Base-by-base conservation (phyloP, 2,888 invertebrate genomes). In the Galerucella nymphaeae region DNA sequence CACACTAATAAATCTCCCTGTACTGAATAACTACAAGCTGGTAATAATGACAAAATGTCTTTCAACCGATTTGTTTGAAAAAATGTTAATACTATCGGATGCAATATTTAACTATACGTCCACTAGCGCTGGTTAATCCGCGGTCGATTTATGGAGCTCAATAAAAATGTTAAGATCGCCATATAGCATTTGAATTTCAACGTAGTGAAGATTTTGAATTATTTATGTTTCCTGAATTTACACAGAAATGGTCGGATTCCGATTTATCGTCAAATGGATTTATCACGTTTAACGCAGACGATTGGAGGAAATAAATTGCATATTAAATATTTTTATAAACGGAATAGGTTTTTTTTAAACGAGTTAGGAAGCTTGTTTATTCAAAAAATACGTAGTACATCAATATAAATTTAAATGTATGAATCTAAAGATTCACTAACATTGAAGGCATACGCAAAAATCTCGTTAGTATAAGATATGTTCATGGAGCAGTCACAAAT, bases 221-320 rank as follows among this genome's bases (percentile, higher is more conserved):
- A 68, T 74, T 68, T 74, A 74, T 71, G 74, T 65, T 67, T 65
- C 71, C 65, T 71, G 63, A 63, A 74, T 74, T 74, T 70, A 64
- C 67, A 74, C 70, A 20, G 73, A 64, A 70, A 66, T 71, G 62
- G 71, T 55, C 48, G 45, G 18, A 48, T 20, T 62, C 10, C 45
- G 66, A 71, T 62, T 53, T 66, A 71, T 66, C n/a, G 48, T 53
- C 53, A 16, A 53, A 53, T 16, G 16, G 16, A 53, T 53, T 53
- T 53, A 53, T 53, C 53, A 53, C 53, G 10, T 18, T 53, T 9
- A 53, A 18, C 53, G 16, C 9, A 53, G 16, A 53, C 16, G 2
- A 53, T 53, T 53, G n/a, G 16, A 10, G 53, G 18, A 53, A 18
- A 53, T 53, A 53, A 53, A 53, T 53, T 11, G 53, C 18, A 18